Conservation (phyloP, 2,113 vertebrate genomes). For the Callaeas wilsoni region DNA sequence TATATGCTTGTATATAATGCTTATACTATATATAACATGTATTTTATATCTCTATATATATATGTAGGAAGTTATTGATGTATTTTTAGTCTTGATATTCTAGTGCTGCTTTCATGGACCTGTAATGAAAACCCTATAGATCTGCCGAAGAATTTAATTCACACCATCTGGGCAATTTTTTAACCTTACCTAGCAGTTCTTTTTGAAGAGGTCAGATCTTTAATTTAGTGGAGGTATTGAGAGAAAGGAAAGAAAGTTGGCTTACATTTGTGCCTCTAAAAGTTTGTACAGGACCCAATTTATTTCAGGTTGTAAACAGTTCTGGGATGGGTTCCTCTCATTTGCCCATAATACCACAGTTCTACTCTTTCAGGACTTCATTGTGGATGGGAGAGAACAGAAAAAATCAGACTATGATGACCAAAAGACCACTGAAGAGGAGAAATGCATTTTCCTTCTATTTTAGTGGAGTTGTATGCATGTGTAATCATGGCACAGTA, state of each 20-base stretch:
- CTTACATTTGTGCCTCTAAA: neutral
- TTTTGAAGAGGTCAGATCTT: neutral
- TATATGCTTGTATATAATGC: neutral
- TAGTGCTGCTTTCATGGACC: neutral
- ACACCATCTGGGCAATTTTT: neutral
- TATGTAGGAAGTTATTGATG: neutral
- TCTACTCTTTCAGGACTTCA: neutral
- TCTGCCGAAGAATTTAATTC: neutral
- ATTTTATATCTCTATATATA: neutral
- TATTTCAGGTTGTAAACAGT: neutral
- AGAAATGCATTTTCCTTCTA: neutral
- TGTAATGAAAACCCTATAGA: neutral
- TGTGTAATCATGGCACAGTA: neutral
- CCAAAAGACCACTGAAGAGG: neutral
- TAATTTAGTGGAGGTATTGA: neutral
- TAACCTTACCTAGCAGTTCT: neutral
- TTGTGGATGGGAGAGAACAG: neutral
- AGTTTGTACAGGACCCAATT: neutral
- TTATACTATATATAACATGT: neutral
- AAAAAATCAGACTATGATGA: neutral
- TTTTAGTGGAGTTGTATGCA: neutral
- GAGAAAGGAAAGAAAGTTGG: neutral
- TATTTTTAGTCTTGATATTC: neutral
- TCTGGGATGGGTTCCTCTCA: neutral
- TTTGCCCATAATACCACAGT: neutral